Evolutionary conservation across 1,140 invertebrate genomes (phyloP).

Genomic region (Mactra quadrangularis): DNA sequence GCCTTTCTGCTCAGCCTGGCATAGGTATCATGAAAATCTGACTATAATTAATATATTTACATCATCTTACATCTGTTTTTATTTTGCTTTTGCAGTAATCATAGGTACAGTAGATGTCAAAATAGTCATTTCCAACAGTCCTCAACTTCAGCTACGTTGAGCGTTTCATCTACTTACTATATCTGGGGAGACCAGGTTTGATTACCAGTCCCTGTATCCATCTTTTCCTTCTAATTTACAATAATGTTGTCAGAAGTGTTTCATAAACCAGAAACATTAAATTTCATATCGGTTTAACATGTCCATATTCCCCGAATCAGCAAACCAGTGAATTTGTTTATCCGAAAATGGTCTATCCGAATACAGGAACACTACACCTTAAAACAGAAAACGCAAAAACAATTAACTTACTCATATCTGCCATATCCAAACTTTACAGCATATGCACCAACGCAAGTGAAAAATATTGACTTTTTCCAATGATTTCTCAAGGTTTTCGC

Average conservation of each 20-base stretch:
- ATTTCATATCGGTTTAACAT: background rate
- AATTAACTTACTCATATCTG: conserved; percentile 54
- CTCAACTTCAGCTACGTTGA: no score
- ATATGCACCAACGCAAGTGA: conserved; percentile 42
- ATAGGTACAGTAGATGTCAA: no score
- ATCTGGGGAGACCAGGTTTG: no score
- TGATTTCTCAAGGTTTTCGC: conserved; percentile 45
- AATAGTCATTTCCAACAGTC: no score
- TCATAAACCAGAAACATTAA: background rate
- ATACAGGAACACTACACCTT: background rate
- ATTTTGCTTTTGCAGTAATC: no score
- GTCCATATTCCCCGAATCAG: no score
- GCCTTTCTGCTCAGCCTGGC: no score
- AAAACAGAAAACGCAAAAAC: background rate
- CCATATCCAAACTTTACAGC: conserved; percentile 29
- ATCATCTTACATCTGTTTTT: no score
- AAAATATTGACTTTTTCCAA: conserved; percentile 55
- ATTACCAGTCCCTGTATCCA: no score
- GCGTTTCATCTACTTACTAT: no score
- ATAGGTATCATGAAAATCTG: no score
- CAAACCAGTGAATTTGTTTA: background rate
- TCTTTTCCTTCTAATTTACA: background rate
- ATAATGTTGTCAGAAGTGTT: background rate
- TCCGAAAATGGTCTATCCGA: background rate
- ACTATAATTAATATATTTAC: no score